Evolutionary conservation across 1,140 invertebrate genomes (phyloP).

Genomic region (Panonychus citri): DNA sequence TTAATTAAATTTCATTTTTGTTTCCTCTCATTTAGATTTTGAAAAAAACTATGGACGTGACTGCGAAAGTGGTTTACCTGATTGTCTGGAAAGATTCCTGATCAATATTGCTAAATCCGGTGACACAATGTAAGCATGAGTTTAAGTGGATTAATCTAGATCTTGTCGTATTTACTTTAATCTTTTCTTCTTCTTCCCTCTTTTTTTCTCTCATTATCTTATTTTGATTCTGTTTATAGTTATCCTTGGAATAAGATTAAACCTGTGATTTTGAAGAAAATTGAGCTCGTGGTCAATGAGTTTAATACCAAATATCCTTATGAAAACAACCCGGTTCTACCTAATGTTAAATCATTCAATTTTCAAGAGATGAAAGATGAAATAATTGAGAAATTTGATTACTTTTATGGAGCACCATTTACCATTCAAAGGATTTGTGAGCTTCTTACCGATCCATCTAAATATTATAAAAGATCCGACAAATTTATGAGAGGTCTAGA

Average conservation of each 20-base stretch:
- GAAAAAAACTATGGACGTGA: slow-evolving; percentile 45
- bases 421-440: slow-evolving; percentile 89
- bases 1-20: not conserved
- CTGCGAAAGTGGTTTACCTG: slow-evolving; percentile 35
- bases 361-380: slow-evolving; percentile 66
- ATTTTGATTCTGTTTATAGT: not conserved
- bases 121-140: slow-evolving; percentile 40
- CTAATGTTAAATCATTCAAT: slow-evolving; percentile 72
- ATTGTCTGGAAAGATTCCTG: slow-evolving; percentile 67
- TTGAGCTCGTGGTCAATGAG: slow-evolving; percentile 57
- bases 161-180: not conserved
- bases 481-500: slow-evolving; percentile 87
- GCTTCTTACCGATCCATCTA: slow-evolving; percentile 61
- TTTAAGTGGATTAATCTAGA: too few species aligned
- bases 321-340: slow-evolving; percentile 47
- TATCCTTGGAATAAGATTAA: slow-evolving; percentile 63
- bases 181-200: too few species aligned
- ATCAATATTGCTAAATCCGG: slow-evolving; percentile 74
- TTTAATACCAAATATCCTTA: slow-evolving; percentile 54
- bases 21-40: slow-evolving; percentile 33
- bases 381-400: slow-evolving; percentile 56
- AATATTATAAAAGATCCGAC: slow-evolving; percentile 80
- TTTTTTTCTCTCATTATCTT: not conserved
- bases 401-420: slow-evolving; percentile 52
- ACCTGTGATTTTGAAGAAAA: slow-evolving; percentile 57